phyloP scores from a whole-genome alignment of 2,888 invertebrate genomes.

The Chirona hameri region DNA sequence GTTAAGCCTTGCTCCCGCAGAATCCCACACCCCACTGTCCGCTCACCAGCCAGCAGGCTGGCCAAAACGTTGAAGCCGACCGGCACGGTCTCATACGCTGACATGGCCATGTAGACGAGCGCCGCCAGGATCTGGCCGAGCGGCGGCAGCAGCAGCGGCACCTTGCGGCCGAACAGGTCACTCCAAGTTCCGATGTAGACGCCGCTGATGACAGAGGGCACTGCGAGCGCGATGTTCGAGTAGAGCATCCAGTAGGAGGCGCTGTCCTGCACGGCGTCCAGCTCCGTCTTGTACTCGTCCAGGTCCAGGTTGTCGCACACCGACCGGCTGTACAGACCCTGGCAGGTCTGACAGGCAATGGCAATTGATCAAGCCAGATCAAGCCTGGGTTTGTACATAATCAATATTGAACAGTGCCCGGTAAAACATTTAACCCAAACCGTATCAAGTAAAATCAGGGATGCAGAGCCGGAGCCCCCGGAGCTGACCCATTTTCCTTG shows the following conservation, averaged over 20 bases:
- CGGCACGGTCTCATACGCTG: constrained; percentile 43
- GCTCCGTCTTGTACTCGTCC: constrained; percentile 39
- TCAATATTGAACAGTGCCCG: neutral
- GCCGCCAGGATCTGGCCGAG: constrained; percentile 46
- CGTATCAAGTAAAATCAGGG: neutral
- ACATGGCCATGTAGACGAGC: constrained; percentile 45
- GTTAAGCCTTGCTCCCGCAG: no score
- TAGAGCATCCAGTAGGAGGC: constrained; percentile 45
- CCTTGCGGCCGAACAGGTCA: constrained; percentile 49
- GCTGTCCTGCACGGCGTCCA: constrained; percentile 42
- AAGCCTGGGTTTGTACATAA: neutral
- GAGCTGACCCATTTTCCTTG: no score
- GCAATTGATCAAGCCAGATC: neutral
- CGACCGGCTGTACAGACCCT: constrained; percentile 39
- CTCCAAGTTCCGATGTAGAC: constrained; percentile 46
- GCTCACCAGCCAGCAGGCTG: neutral
- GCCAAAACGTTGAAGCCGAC: neutral
- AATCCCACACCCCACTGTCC: neutral
- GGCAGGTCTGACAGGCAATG: constrained; percentile 44
- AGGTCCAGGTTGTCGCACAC: constrained; percentile 42
- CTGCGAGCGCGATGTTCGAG: constrained; percentile 43
- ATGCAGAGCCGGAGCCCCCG: no score
- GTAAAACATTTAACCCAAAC: neutral
- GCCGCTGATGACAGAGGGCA: constrained; percentile 44
- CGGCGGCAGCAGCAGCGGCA: constrained; percentile 49